Percentiles rank a stretch among this genome's conserved stretches.
Evolutionary conservation across 2,888 invertebrate species (phyloP).

Genomic region (Yponomeuta evonymella): DNA sequence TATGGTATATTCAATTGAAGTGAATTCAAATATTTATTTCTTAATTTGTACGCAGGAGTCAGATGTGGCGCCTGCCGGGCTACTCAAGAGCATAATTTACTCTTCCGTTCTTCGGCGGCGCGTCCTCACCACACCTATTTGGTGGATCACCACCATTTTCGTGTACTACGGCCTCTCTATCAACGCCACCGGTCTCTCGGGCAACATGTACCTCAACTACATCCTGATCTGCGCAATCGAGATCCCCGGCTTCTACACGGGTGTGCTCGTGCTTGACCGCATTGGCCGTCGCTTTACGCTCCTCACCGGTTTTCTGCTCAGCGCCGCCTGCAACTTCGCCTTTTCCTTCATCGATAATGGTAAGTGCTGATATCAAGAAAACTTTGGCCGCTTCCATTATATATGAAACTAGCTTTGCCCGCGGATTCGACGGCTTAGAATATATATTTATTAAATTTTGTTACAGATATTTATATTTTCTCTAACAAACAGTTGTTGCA

Average conservation of each 20-base stretch:
- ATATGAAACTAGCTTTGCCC: too few relatives aligned
- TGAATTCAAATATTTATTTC: conserved; percentile 1
- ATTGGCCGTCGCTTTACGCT: conserved; percentile 79
- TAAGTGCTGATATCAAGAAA: background rate
- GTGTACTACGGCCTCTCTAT: conserved; percentile 89
- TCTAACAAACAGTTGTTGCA: too few relatives aligned
- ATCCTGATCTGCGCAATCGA: conserved; percentile 80
- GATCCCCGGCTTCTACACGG: conserved; percentile 81
- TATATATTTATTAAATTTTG: too few relatives aligned
- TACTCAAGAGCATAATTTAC: conserved; percentile 48
- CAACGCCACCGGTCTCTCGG: conserved; percentile 83
- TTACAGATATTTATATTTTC: too few relatives aligned
- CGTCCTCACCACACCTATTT: conserved; percentile 80
- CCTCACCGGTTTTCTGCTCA: conserved; percentile 75
- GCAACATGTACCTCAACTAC: conserved; percentile 84
- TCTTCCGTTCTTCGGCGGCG: conserved; percentile 73
- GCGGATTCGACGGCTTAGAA: too few relatives aligned
- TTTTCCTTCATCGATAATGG: conserved; percentile 52
- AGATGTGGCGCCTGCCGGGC: conserved; percentile 1
- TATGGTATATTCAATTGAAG: too few relatives aligned
- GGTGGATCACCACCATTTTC: conserved; percentile 87
- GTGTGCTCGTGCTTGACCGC: conserved; percentile 77
- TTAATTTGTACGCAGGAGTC: conserved; percentile 20
- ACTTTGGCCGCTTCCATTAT: too few relatives aligned
- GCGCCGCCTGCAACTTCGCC: conserved; percentile 65